Conservation (phyloP, 2,888 invertebrate genomes). For the Hirtodrosophila duncani region DNA sequence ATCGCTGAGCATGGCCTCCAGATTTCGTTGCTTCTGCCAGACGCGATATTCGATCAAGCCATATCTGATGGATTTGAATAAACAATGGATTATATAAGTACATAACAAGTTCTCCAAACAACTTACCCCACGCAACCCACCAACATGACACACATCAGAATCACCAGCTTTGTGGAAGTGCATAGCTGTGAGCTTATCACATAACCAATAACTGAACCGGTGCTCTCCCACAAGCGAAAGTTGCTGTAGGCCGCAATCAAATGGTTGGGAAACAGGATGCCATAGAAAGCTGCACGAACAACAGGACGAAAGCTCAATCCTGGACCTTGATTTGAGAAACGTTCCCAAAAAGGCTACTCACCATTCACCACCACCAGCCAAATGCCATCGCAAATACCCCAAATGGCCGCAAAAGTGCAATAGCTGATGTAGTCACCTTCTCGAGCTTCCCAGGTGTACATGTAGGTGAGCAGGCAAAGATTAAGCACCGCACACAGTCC, state of each 20-base stretch:
- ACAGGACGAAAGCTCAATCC: background rate
- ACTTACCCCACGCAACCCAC: slow-evolving; percentile 87
- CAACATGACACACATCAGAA: slow-evolving; percentile 83
- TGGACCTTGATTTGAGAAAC: background rate
- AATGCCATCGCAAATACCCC: slow-evolving; percentile 93
- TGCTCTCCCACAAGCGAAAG: slow-evolving; percentile 94
- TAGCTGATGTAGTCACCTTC: slow-evolving; percentile 84
- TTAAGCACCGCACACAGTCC: slow-evolving; percentile 86
- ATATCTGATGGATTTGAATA: slow-evolving; percentile 56
- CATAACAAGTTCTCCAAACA: background rate
- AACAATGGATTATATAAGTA: background rate
- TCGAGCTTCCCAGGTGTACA: slow-evolving; percentile 86
- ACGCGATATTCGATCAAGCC: slow-evolving; percentile 73
- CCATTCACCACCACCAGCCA: slow-evolving; percentile 96
- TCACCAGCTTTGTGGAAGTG: slow-evolving; percentile 84
- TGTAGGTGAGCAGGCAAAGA: slow-evolving; percentile 83
- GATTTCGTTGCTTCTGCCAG: slow-evolving; percentile 63
- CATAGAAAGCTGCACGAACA: slow-evolving; percentile 84
- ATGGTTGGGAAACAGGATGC: slow-evolving; percentile 89
- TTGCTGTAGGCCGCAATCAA: slow-evolving; percentile 95
- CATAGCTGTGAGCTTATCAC: slow-evolving; percentile 88
- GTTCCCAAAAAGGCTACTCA: slow-evolving; percentile 77
- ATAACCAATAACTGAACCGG: slow-evolving; percentile 92
- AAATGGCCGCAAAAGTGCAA: slow-evolving; percentile 88
- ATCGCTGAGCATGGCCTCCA: slow-evolving; percentile 62